phyloP scores from a whole-genome alignment of 2,113 vertebrate species.

The Heptranchias perlo region DNA sequence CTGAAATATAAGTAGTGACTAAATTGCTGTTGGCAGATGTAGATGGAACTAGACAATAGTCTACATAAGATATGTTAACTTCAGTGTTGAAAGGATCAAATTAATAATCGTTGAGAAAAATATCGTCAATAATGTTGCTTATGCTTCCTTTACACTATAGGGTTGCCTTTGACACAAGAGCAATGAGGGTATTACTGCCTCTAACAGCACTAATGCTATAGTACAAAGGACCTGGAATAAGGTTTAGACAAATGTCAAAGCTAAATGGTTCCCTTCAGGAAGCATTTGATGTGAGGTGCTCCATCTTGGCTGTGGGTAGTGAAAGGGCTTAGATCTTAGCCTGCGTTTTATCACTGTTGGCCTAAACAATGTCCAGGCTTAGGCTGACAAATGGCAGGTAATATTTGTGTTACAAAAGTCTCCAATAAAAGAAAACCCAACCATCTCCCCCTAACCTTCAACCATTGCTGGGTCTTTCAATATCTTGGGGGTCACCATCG shows the following conservation, averaged over 20 bases:
- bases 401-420: too few relatives aligned
- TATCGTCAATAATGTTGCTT: not conserved
- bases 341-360: not conserved
- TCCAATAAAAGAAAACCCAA: not conserved
- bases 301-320: not conserved
- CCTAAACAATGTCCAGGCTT: not conserved
- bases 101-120: not conserved
- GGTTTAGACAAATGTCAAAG: not conserved
- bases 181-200: not conserved
- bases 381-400: not conserved
- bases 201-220: not conserved
- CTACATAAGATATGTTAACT: not conserved
- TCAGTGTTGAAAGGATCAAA: not conserved
- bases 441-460: not conserved
- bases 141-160: not conserved
- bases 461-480: not conserved
- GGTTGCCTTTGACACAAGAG: not conserved
- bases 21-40: slow-evolving; percentile 2
- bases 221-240: not conserved
- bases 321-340: not conserved
- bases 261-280: not conserved
- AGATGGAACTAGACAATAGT: not conserved
- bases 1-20: not conserved
- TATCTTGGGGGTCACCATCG: not conserved
- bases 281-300: not conserved